Base-by-base conservation (phyloP, 2,888 invertebrate genomes). In the Lithophane ornitopus region DNA sequence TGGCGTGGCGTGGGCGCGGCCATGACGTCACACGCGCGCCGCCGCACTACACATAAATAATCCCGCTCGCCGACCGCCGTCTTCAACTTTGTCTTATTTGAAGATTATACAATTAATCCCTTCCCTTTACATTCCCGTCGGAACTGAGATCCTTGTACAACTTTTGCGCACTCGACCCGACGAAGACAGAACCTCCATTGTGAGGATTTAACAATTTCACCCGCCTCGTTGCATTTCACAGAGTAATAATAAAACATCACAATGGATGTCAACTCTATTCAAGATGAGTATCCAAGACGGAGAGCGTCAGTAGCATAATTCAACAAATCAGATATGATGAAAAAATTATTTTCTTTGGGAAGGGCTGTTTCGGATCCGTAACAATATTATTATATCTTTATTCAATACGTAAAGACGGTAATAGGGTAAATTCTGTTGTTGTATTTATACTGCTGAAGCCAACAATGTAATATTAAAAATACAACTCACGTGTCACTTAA, bases 201-300 rank as follows among this genome's bases (percentile, higher is more conserved):
- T 96, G 89, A 93, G 93, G 93, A 93, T 94, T 95, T 95, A 95
- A 96, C 94, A 95, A 95, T 95, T 95, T 94, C 94, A 94, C 92
- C 90, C 94, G 94, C 92, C 93, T 93, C 93, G 94, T 94, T 96
- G 94, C 96, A 94, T 95, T 94, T 94, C 93, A 93, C 93, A 92
- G 91, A 93, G 93, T 94, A 94, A 95, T 96, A 95, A 95, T 95
- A 95, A 95, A 96, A 95, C 92, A 95, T 94, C 91, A 96, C 95
- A 96, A 96, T 96, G 95, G 95, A 93, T 95, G 94, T 95, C 95
- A 95, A 94, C 93, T 94, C 95, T 94, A 94, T 95, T 96, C 95
- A 95, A 91, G 94, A 94, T 94, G 95, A 95, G 94, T 95, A 94
- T 92, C 92, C 91, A 91, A 94, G 93, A 94, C 93, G 93, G 92